Evolutionary conservation across 2,888 invertebrate species (phyloP).

Genomic region (Pycnomerus fuliginosus): DNA sequence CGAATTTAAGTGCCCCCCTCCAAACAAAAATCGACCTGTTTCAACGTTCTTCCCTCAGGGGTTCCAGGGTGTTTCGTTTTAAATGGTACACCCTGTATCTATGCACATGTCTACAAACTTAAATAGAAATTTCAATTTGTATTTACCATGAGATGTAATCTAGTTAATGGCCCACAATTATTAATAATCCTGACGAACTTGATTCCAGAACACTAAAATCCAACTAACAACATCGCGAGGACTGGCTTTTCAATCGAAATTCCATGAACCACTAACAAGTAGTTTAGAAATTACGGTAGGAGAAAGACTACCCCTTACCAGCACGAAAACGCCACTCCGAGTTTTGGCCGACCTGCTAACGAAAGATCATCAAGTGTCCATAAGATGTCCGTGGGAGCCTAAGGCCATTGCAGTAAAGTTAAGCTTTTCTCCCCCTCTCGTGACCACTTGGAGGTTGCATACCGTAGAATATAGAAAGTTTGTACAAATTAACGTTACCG

Average conservation of each 20-base stretch:
- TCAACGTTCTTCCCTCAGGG: too few species aligned
- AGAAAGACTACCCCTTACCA: conserved; percentile 42
- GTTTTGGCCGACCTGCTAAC: conserved; percentile 75
- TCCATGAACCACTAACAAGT: conserved; percentile 49
- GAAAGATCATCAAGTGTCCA: conserved; percentile 63
- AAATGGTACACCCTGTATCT: too few species aligned
- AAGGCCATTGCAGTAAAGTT: conserved; percentile 72
- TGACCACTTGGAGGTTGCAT: conserved; percentile 76
- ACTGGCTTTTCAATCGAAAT: conserved; percentile 58
- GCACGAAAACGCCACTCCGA: conserved; percentile 52
- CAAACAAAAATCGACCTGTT: too few species aligned
- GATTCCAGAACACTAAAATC: conserved; percentile 59
- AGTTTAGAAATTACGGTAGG: conserved; percentile 54
- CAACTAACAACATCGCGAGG: conserved; percentile 69
- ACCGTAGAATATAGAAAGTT: conserved; percentile 85
- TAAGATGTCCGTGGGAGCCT: conserved; percentile 78
- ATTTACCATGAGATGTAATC: too few species aligned
- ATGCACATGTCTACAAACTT: too few species aligned
- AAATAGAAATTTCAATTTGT: too few species aligned
- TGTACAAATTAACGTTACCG: conserved; percentile 73
- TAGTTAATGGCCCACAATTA: too few species aligned
- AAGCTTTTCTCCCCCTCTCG: conserved; percentile 81
- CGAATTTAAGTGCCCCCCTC: too few species aligned
- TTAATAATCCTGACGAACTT: too few species aligned
- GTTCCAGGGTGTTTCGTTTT: too few species aligned